phyloP scores from a whole-genome alignment of 2,797 vertebrate species.

The Pseudochirops cupreus region DNA sequence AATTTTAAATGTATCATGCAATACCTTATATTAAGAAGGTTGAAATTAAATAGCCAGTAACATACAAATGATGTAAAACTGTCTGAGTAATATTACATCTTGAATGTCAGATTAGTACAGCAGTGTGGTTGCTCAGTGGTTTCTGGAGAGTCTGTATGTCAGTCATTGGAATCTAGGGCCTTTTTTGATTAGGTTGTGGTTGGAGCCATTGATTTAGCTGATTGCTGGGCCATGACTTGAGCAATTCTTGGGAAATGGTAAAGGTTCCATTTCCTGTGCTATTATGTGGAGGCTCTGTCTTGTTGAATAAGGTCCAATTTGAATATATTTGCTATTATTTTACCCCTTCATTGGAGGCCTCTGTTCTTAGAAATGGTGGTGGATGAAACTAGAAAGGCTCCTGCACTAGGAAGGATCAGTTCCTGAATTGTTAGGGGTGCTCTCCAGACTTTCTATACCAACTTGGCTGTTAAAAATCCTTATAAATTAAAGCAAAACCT shows the following conservation, averaged over 20 bases:
- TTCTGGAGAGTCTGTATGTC: conserved; percentile 13
- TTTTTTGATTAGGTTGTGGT: background rate
- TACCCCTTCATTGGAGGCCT: conserved; percentile 8
- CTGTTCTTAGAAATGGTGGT: background rate
- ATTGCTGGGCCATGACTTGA: background rate
- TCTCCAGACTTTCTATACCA: background rate
- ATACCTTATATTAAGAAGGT: conserved; percentile 62
- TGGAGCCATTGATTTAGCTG: background rate
- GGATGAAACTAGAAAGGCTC: background rate
- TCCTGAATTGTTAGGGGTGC: background rate
- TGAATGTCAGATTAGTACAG: background rate
- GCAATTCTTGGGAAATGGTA: conserved; percentile 4
- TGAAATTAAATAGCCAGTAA: conserved; percentile 70
- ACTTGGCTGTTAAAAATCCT: conserved; percentile 36
- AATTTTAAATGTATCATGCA: conserved; percentile 69
- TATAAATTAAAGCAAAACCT: background rate
- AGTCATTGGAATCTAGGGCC: conserved; percentile 30
- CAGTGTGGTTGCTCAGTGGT: background rate
- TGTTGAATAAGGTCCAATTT: conserved; percentile 23
- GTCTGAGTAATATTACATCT: conserved; percentile 43
- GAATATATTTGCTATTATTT: background rate
- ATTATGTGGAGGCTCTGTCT: background rate
- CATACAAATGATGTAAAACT: conserved; percentile 46
- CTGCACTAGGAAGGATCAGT: background rate
- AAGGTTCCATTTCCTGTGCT: background rate